phyloP scores from a whole-genome alignment of 2,888 invertebrate species.

The Schizaphis graminum region DNA sequence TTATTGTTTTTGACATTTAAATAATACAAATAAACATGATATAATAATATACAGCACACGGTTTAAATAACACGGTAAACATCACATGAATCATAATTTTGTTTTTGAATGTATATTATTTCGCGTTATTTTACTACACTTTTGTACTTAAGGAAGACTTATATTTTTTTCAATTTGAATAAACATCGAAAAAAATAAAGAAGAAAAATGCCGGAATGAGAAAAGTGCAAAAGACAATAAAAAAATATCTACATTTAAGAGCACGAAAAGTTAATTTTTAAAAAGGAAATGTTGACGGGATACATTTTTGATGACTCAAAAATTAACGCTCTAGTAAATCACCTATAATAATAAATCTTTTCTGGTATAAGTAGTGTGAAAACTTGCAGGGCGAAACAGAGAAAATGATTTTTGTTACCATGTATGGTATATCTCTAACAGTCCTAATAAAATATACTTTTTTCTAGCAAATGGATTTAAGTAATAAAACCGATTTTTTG shows the following conservation, averaged over 20 bases:
- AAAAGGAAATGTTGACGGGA: not conserved
- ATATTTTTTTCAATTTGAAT: constrained; percentile 16
- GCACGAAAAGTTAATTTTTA: not conserved
- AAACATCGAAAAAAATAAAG: not conserved
- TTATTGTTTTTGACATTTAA: not conserved
- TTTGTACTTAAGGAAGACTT: not conserved
- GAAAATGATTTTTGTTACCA: not conserved
- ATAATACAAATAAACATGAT: not conserved
- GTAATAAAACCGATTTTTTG: not conserved
- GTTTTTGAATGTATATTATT: not conserved
- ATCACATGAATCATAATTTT: not conserved
- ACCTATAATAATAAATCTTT: constrained; percentile 11
- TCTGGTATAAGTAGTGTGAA: not conserved
- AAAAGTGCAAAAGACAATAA: not conserved
- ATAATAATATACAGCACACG: not conserved
- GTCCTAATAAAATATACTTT: not conserved
- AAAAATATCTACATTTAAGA: constrained; percentile 27
- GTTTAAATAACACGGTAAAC: not conserved
- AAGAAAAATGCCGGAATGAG: not conserved
- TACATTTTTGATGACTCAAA: not conserved
- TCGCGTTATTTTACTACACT: not conserved
- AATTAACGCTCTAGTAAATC: constrained; percentile 7
- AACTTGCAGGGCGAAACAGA: not conserved
- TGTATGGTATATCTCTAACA: not conserved
- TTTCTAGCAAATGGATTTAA: not conserved